These are phyloP conservation scores for Pantala flavescens DNA, from an alignment of 1,140 invertebrate species.

Conservation along the genomic window DNA sequence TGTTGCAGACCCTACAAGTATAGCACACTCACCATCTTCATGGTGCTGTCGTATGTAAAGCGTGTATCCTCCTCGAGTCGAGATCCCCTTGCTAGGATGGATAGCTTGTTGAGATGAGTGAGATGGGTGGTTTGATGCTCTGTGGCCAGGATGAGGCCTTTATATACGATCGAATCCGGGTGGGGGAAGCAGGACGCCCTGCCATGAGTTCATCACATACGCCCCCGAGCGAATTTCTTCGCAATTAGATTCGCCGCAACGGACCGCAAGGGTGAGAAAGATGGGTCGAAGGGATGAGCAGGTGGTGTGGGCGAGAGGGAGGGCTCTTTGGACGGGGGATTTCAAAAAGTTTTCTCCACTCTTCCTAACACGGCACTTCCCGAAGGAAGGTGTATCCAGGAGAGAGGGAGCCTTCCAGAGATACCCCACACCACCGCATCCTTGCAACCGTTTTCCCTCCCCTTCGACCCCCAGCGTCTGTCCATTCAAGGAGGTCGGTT, in stretches of 20 bases:
- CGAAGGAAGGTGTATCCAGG: neutral
- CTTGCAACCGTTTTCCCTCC: no score
- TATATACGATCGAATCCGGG: constrained; percentile 8
- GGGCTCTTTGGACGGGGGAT: neutral
- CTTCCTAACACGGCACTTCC: no score
- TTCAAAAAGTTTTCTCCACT: no score
- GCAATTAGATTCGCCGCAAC: neutral
- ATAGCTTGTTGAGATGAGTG: neutral
- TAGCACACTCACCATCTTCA: neutral
- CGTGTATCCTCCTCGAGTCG: neutral
- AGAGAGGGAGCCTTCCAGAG: neutral
- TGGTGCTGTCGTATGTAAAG: neutral
- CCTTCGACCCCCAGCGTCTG: neutral
- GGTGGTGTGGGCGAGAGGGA: neutral
- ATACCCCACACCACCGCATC: no score
- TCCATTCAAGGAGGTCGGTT: constrained; percentile 4
- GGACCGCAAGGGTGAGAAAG: neutral
- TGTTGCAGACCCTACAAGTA: no score
- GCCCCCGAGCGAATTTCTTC: neutral
- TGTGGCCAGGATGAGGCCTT: neutral
- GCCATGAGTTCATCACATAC: neutral
- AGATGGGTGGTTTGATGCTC: neutral
- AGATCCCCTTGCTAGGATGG: neutral
- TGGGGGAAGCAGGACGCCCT: neutral
- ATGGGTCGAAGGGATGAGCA: neutral